A percentile compares a stretch with the other conserved stretches of the same genome.
These are phyloP conservation scores for Brachyopa scutellaris DNA, from an alignment of 2,888 invertebrate genomes.

Conservation along the genomic window DNA sequence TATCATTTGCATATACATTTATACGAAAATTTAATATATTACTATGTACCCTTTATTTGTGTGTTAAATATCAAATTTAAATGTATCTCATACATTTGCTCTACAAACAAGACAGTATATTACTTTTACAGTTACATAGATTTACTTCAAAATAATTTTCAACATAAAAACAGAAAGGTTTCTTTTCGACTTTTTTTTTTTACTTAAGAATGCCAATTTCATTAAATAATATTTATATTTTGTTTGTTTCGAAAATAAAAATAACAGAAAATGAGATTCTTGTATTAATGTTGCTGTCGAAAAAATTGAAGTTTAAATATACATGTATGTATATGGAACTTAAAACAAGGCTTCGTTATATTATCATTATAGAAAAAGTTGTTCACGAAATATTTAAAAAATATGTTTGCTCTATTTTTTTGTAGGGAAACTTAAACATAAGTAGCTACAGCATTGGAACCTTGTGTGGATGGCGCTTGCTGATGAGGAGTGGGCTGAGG, in stretches of 20 bases:
- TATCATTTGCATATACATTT: neutral
- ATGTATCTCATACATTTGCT: constrained; percentile 66
- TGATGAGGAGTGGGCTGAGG: constrained; percentile 80
- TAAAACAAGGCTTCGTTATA: constrained; percentile 62
- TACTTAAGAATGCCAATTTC: constrained; percentile 11
- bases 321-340: constrained; percentile 57
- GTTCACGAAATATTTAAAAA: constrained; percentile 54
- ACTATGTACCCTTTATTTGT: constrained; percentile 38
- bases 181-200: neutral
- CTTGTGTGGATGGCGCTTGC: constrained; percentile 82
- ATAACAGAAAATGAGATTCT: constrained; percentile 46
- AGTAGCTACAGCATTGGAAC: constrained; percentile 84
- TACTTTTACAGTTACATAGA: constrained; percentile 31
- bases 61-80: constrained; percentile 36
- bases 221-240: constrained; percentile 8
- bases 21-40: constrained; percentile 34
- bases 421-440: constrained; percentile 84
- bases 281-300: constrained; percentile 15
- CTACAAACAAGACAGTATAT: constrained; percentile 31
- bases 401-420: constrained; percentile 51
- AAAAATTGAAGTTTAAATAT: constrained; percentile 45
- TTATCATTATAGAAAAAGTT: constrained; percentile 48
- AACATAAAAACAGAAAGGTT: constrained; percentile 18
- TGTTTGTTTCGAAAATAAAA: constrained; percentile 11
- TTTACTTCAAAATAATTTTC: constrained; percentile 27